phyloP scores from a whole-genome alignment of 35 echinoderm and acorn worm genomes.

The Apostichopus japonicus region DNA sequence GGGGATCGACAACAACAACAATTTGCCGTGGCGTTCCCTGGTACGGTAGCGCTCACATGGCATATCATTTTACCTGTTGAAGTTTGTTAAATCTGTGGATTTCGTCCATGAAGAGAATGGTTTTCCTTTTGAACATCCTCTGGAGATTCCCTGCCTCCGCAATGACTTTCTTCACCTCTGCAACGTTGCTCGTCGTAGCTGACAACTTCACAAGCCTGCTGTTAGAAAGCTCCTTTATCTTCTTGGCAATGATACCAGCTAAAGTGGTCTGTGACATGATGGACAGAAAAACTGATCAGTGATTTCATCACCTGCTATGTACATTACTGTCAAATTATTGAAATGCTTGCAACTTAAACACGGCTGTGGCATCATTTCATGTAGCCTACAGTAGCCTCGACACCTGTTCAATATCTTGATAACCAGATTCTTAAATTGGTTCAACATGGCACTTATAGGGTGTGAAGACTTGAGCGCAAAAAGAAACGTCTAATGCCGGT shows the following conservation, averaged over 20 bases:
- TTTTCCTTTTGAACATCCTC: slow-evolving; percentile 94
- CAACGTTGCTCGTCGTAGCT: slow-evolving; percentile 82
- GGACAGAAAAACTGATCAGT: background rate
- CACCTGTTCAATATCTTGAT: no score
- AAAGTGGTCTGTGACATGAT: slow-evolving; percentile 76
- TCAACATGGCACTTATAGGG: no score
- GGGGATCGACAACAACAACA: no score
- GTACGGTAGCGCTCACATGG: no score
- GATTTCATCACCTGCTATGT: background rate
- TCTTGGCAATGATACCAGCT: slow-evolving; percentile 76
- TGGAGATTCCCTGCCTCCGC: slow-evolving; percentile 82
- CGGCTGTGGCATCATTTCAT: no score
- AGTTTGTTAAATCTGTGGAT: slow-evolving; percentile 95
- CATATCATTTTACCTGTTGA: slow-evolving; percentile 65
- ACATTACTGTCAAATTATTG: background rate
- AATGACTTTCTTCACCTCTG: slow-evolving; percentile 82
- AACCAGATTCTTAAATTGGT: no score
- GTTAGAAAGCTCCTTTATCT: slow-evolving; percentile 68
- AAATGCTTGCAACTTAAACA: no score
- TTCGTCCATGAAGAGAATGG: slow-evolving; percentile 96
- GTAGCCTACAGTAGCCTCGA: no score
- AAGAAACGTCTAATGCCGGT: background rate
- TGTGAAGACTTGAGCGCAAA: no score
- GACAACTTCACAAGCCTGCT: slow-evolving; percentile 81
- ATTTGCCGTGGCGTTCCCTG: no score